Conservation (phyloP, 2,113 vertebrate genomes). For the Cathartes aura region DNA sequence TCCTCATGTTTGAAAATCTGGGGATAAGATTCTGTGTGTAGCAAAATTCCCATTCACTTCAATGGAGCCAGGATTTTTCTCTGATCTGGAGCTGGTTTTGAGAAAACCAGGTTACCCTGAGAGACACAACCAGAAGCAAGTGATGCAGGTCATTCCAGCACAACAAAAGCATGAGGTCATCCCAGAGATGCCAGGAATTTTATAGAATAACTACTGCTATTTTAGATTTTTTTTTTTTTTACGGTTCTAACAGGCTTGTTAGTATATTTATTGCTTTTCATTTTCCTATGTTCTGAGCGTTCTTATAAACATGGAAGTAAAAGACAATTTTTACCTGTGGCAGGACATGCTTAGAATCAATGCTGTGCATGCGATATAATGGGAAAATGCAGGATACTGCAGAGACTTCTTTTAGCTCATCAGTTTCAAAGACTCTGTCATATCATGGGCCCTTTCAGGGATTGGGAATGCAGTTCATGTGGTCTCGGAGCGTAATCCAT, state of each 20-base stretch:
- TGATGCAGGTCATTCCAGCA: background rate
- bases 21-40: background rate
- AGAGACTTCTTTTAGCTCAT: background rate
- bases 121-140: background rate
- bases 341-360: background rate
- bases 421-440: background rate
- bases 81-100: background rate
- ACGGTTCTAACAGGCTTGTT: background rate
- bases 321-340: background rate
- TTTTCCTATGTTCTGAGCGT: background rate
- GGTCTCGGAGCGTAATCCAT: accelerated
- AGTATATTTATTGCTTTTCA: background rate
- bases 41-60: background rate
- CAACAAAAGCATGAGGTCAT: background rate
- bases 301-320: background rate
- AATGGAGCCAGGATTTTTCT: background rate
- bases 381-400: background rate
- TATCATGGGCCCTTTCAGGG: background rate
- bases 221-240: background rate
- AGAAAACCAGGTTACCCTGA: background rate
- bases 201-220: background rate
- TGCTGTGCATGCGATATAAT: background rate
- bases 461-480: background rate
- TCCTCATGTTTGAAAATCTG: background rate
- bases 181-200: background rate